Percentiles rank a stretch among this genome's conserved stretches.
phyloP scores from a whole-genome alignment of 1,140 invertebrate genomes.

The Zaprionus taronus region DNA sequence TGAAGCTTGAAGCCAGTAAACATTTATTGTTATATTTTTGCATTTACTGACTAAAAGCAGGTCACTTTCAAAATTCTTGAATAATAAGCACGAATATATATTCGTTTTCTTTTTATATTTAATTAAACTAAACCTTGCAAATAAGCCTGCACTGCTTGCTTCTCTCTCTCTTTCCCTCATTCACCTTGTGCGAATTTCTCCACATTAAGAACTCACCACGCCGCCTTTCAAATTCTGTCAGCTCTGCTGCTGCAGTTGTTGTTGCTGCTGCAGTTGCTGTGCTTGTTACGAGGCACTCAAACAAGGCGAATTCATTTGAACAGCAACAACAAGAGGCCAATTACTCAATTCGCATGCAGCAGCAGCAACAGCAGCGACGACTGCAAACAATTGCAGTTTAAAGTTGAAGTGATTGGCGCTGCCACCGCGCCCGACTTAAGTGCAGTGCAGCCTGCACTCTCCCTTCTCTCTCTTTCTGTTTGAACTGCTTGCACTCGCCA shows the following conservation, averaged over 20 bases:
- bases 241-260: constrained; percentile 6
- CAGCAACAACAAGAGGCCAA: constrained; percentile 47
- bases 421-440: constrained; percentile 30
- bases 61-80: background rate
- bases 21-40: background rate
- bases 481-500: background rate
- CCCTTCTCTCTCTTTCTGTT: constrained; percentile 2
- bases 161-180: background rate
- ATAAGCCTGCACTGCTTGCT: background rate
- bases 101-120: background rate
- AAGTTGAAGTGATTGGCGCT: constrained; percentile 61
- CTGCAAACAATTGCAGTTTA: constrained; percentile 71
- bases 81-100: background rate
- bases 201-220: constrained; percentile 13
- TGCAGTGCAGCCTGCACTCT: background rate
- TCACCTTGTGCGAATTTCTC: background rate
- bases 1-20: background rate
- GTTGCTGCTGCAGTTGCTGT: constrained; percentile 15
- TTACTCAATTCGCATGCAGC: constrained; percentile 56
- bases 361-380: background rate
- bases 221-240: constrained; percentile 44
- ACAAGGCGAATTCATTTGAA: constrained; percentile 58
- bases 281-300: constrained; percentile 34
- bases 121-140: background rate
- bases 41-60: background rate